phyloP scores from a whole-genome alignment of 2,888 invertebrate genomes.

The Limnephilus auricula region DNA sequence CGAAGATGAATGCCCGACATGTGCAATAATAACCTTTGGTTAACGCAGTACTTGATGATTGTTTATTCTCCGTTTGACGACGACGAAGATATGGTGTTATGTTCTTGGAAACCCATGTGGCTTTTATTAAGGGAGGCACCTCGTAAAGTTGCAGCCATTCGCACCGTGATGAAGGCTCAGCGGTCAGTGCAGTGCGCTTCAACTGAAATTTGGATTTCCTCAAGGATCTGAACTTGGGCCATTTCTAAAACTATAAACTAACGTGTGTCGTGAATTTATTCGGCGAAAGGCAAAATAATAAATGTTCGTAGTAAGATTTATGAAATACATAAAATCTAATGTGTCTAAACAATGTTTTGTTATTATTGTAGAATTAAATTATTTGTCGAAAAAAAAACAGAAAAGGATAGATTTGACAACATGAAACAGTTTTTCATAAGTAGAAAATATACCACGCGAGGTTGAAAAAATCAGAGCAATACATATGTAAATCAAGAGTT shows the following conservation, averaged over 20 bases:
- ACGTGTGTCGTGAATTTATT: not conserved
- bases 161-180: not conserved
- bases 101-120: slow-evolving; percentile 11
- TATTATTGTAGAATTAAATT: too few species aligned
- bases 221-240: not conserved
- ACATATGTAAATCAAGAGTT: too few species aligned
- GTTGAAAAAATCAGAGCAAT: too few species aligned
- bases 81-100: not conserved
- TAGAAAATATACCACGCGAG: not conserved
- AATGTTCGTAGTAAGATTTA: not conserved
- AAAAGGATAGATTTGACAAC: too few species aligned
- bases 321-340: not conserved
- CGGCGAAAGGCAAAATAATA: not conserved
- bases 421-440: not conserved
- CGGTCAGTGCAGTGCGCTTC: not conserved
- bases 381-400: too few species aligned
- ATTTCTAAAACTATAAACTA: not conserved
- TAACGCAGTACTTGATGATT: not conserved
- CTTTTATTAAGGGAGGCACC: not conserved
- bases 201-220: not conserved
- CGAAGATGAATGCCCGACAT: not conserved
- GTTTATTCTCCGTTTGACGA: not conserved
- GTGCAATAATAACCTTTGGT: not conserved
- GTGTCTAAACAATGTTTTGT: not conserved
- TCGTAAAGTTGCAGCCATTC: not conserved